Base-by-base conservation (phyloP, 2,113 vertebrate species). In the Motacilla tschutschensis region DNA sequence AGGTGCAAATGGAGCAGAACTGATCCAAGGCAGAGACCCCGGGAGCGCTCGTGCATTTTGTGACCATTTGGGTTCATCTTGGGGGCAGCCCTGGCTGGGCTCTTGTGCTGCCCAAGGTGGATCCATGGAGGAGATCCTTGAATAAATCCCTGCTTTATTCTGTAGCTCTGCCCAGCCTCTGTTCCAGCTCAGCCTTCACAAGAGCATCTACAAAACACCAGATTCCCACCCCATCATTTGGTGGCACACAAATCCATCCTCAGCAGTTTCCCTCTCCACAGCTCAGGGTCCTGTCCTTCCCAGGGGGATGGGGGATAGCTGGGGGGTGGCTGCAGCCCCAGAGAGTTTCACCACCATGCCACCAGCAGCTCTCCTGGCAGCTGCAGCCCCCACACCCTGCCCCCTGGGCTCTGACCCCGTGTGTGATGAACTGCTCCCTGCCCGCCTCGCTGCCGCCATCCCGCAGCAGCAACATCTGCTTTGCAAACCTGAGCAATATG, bases 401-500 rank as follows among this genome's bases (percentile, higher is more conserved):
- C 17, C 18, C 83, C 66, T 12, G 1, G 3, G 57, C 75, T 43
- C 1, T 85, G 85, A 74, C 89, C 82, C 66, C 8, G 17, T 6
- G 55, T 2, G 25, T 51, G 53, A 60, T 14, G 57, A 59, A 19
- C 72, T 17, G 72, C 60, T 74, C 80, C 77, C 41, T 2, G 28
- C 79, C 55, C 4, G 4, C 47, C 5, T 7, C 28, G 1, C n/a
- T 21, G 60, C 17, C 8, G 2, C 57, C 22, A 2, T 14, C 80
- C 5, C 1, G 41, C 89, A 76, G 73, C n/a, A 41, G 47, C 83
- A 89, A 71, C 92, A 77, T 82, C 93, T 95, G 92, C 4, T 53
- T 74, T 71, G 84, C 83, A 90, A 93, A 90, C 75, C 88, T 18
- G 22, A 17, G 81, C 92, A 90, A 82, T 60, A 64, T 29, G 55